phyloP scores from a whole-genome alignment of 2,113 vertebrate genomes.

The Globicephala melas region DNA sequence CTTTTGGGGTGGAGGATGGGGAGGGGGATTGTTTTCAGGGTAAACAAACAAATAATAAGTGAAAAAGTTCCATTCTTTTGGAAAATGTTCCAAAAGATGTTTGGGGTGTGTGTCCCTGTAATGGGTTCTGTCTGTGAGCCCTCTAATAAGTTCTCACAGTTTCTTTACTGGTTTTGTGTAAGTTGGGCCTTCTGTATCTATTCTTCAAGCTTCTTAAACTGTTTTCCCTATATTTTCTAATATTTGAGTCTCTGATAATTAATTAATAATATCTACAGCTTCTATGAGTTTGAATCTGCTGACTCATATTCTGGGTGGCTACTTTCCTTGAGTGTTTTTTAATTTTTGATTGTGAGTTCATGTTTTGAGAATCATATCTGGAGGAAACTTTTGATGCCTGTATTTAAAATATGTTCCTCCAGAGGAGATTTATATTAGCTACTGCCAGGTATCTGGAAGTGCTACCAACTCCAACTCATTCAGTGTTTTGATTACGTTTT shows the following conservation, averaged over 20 bases:
- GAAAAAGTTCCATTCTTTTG: not conserved
- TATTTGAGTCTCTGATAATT: not conserved
- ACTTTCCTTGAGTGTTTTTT: not conserved
- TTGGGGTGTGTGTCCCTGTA: not conserved
- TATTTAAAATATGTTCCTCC: not conserved
- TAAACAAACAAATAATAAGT: not conserved
- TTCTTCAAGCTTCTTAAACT: not conserved
- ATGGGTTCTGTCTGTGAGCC: not conserved
- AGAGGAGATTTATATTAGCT: constrained; percentile 8
- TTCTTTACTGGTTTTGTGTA: not conserved
- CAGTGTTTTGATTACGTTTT: not conserved
- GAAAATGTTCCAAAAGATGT: not conserved
- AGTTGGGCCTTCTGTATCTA: not conserved
- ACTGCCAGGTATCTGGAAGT: not conserved
- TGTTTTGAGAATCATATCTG: not conserved
- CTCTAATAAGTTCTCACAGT: not conserved
- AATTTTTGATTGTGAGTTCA: not conserved
- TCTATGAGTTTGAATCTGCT: not conserved
- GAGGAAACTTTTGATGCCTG: not conserved
- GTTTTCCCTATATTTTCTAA: not conserved
- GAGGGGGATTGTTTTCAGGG: not conserved
- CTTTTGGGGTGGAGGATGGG: not conserved
- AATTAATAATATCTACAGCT: not conserved
- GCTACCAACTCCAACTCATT: not conserved
- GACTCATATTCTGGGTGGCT: not conserved